A percentile compares a stretch with the other conserved stretches of the same genome.
phyloP scores from a whole-genome alignment of 2,113 vertebrate species.

The Hemicordylus capensis region DNA sequence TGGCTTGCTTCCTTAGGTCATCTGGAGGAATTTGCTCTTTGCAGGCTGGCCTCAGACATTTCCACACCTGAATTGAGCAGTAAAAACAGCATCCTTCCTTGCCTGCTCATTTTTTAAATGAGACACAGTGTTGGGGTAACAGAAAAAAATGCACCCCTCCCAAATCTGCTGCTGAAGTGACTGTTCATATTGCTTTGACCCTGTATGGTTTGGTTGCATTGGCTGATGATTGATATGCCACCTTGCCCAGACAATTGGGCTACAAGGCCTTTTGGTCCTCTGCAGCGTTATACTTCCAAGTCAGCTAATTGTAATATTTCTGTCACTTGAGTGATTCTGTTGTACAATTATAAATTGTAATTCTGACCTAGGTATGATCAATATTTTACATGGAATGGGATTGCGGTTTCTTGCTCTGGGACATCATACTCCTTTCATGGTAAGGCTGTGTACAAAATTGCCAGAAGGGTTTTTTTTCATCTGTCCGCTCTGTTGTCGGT shows the following conservation, averaged over 20 bases:
- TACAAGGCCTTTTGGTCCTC: neutral
- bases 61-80: neutral
- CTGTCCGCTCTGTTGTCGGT: neutral
- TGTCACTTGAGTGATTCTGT: neutral
- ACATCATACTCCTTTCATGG: slow-evolving; percentile 98
- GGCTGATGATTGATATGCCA: neutral
- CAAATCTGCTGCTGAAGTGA: neutral
- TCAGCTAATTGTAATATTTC: neutral
- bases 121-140: too few species aligned
- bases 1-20: neutral
- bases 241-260: neutral
- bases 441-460: slow-evolving; percentile 62
- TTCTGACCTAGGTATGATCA: slow-evolving; percentile 91
- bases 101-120: neutral
- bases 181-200: neutral
- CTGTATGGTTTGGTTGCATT: neutral
- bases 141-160: neutral
- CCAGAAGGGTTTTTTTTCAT: neutral
- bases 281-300: neutral
- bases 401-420: slow-evolving; percentile 94
- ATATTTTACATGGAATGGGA: slow-evolving; percentile 95
- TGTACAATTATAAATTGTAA: slow-evolving; percentile 15
- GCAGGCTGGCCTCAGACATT: neutral
- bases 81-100: too few species aligned
- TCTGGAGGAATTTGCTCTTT: neutral